Conservation (phyloP, 2,113 vertebrate genomes). For the Calidris pugnax region DNA sequence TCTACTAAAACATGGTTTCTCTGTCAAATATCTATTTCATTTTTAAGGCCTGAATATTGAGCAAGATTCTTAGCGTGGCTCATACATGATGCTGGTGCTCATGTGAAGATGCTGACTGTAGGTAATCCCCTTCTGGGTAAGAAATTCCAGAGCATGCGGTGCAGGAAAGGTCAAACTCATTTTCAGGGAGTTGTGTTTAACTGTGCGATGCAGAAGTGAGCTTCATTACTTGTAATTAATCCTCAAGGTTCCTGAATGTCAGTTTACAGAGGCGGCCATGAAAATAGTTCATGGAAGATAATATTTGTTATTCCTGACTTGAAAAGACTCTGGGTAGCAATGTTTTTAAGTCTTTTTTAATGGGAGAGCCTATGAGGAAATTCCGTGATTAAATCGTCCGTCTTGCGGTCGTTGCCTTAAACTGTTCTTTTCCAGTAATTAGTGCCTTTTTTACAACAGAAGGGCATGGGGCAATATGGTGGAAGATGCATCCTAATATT, state of each 20-base stretch:
- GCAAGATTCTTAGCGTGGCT: background rate
- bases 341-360: background rate
- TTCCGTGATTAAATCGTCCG: background rate
- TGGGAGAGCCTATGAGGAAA: background rate
- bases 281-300: conserved; percentile 47
- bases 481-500: background rate
- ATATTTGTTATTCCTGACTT: conserved; percentile 39
- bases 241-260: conserved; percentile 65
- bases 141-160: conserved; percentile 13
- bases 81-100: background rate
- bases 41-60: background rate
- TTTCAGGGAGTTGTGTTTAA: conserved; percentile 63
- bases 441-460: conserved; percentile 17
- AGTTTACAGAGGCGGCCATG: conserved; percentile 30
- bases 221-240: conserved; percentile 71
- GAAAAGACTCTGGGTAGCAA: background rate
- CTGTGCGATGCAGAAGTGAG: conserved; percentile 31
- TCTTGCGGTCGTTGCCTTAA: background rate
- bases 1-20: background rate
- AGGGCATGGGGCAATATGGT: background rate
- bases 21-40: background rate
- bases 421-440: conserved; percentile 41
- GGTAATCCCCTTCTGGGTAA: conserved; percentile 18
- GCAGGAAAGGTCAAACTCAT: conserved; percentile 69
- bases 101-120: background rate